Percentiles rank a stretch among this genome's conserved stretches.
phyloP scores from a whole-genome alignment of 2,888 invertebrate genomes.

The Eilema griseolum region DNA sequence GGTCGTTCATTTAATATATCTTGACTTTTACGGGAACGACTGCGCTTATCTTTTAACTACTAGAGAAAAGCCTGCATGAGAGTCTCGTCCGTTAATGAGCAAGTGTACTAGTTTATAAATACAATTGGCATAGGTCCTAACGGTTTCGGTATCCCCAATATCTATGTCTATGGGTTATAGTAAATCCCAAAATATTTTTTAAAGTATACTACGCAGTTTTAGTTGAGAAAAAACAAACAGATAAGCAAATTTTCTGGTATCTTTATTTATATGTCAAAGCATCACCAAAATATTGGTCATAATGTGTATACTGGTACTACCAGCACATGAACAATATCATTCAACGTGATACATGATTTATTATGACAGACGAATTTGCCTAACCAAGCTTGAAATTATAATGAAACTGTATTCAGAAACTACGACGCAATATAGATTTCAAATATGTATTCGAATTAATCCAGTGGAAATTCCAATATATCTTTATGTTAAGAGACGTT shows the following conservation, averaged over 20 bases:
- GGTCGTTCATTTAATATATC: no score
- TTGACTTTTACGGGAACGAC: no score
- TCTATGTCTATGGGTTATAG: no score
- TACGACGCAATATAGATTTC: conserved; percentile 15
- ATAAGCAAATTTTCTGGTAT: background rate
- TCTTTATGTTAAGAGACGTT: conserved; percentile 22
- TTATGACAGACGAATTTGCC: background rate
- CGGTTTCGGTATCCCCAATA: no score
- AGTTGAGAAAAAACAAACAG: background rate
- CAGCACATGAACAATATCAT: background rate
- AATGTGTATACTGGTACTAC: background rate
- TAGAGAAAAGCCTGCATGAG: no score
- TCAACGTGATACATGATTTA: background rate
- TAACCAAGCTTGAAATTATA: conserved; percentile 19
- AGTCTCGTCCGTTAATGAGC: no score
- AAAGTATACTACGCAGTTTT: no score
- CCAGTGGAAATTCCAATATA: conserved; percentile 35
- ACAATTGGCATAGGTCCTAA: no score
- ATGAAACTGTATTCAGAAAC: conserved; percentile 23
- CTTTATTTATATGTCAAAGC: no score
- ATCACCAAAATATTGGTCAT: background rate
- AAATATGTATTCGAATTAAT: conserved; percentile 28
- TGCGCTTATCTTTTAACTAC: no score
- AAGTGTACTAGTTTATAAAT: no score
- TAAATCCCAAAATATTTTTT: no score